A percentile compares a stretch with the other conserved stretches of the same genome.
phyloP scores from a whole-genome alignment of 2,797 vertebrate species.

The Aplochiton taeniatus region DNA sequence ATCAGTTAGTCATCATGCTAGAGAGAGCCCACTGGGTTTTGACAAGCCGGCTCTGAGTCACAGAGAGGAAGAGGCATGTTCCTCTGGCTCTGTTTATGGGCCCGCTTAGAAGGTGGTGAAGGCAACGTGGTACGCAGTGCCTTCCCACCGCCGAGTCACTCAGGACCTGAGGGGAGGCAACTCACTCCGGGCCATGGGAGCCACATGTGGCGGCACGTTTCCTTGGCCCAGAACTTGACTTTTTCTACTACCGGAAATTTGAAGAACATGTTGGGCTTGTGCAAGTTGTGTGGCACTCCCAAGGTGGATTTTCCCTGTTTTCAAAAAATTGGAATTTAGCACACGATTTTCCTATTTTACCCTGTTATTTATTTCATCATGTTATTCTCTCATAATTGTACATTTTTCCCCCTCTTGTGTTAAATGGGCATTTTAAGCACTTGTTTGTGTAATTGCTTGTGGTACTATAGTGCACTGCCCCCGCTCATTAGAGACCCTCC shows the following conservation, averaged over 20 bases:
- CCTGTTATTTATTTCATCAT: background rate
- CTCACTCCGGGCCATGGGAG: slow-evolving; percentile 46
- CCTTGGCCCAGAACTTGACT: slow-evolving; percentile 53
- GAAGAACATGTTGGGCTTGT: slow-evolving; percentile 58
- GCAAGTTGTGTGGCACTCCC: slow-evolving; percentile 27
- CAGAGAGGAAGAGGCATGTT: slow-evolving; percentile 9
- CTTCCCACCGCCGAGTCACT: slow-evolving; percentile 47
- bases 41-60: slow-evolving; percentile 32
- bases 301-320: slow-evolving; percentile 14
- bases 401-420: slow-evolving; percentile 21
- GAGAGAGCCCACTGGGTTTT: slow-evolving; percentile 32
- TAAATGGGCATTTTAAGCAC: slow-evolving; percentile 4
- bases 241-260: slow-evolving; percentile 59
- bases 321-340: slow-evolving; percentile 10
- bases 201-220: slow-evolving; percentile 62
- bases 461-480: too few relatives aligned
- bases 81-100: slow-evolving; percentile 39
- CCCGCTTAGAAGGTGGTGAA: slow-evolving; percentile 35
- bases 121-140: slow-evolving; percentile 37
- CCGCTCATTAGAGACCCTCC: too few relatives aligned
- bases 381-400: slow-evolving; percentile 6
- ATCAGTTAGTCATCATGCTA: slow-evolving; percentile 57
- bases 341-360: background rate
- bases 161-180: slow-evolving; percentile 16
- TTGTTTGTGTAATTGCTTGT: slow-evolving; percentile 38